Conservation (phyloP, 1,140 invertebrate genomes). For the Hycleus phaleratus region DNA sequence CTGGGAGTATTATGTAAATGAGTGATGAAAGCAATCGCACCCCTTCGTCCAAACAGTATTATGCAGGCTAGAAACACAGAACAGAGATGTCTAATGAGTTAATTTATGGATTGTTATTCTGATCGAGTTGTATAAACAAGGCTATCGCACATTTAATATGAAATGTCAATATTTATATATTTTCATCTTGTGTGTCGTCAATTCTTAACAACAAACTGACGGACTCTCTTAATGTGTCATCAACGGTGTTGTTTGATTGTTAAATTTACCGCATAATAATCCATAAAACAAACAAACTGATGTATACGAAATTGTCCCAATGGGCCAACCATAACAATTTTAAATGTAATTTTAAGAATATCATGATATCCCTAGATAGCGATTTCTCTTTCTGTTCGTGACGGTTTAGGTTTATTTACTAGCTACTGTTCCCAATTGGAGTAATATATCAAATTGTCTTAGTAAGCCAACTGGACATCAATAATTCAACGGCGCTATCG, state of each 20-base stretch:
- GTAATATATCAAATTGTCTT: constrained; percentile 36
- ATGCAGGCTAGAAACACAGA: constrained; percentile 27
- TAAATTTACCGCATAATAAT: constrained; percentile 23
- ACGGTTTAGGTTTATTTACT: constrained; percentile 31
- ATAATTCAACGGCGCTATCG: constrained; percentile 31
- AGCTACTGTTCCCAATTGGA: constrained; percentile 32
- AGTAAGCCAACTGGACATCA: constrained; percentile 31
- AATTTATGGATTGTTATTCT: constrained; percentile 39
- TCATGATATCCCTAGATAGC: constrained; percentile 26
- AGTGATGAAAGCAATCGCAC: constrained; percentile 33
- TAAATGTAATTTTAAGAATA: constrained; percentile 33
- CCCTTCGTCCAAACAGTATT: constrained; percentile 39
- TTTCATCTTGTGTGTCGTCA: constrained; percentile 20
- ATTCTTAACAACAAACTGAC: constrained; percentile 19
- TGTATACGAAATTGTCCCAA: constrained; percentile 12
- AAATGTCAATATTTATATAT: constrained; percentile 36
- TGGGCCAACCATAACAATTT: constrained; percentile 28
- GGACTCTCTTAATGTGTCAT: constrained; percentile 11
- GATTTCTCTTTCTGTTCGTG: constrained; percentile 31
- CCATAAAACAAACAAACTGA: constrained; percentile 24
- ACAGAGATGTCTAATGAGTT: constrained; percentile 35
- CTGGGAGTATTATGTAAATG: constrained; percentile 37
- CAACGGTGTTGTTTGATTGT: neutral
- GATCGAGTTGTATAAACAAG: constrained; percentile 29
- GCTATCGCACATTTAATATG: constrained; percentile 26